Evolutionary conservation across 2,888 invertebrate species (phyloP), one percentile per base, ranked within the genome.

Genomic region (Drosophila neotestacea): DNA sequence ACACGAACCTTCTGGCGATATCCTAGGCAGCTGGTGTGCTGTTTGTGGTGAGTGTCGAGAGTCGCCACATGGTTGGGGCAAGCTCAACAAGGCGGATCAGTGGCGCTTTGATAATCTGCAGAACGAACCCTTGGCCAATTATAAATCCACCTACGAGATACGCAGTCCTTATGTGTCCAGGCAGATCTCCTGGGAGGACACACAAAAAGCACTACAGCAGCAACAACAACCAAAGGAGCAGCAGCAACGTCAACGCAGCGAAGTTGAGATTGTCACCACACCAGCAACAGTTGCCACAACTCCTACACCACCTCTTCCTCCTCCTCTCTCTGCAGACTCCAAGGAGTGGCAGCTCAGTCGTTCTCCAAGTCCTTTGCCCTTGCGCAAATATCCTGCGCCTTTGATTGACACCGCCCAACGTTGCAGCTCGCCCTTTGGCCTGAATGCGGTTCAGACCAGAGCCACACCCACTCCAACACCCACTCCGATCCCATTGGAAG

Each of bases 161-260:
- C 86, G 81, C 32, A 90, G 90, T 79, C 91, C 91, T 0, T 90
- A 90, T 60, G 64, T 91, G 47, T 90, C 90, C 10, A 79, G 87
- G 1, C 91, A 91, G 68, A 90, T 91, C 60, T 85, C 88, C 55
- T 91, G 90, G 91, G 87, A 90, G 67, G 88, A 91, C 2, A 69
- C 77, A 13, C 89, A 76, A 39, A 64, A 51, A 5, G 67, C 58
- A 6, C 66, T 70, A 56, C 73, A 38, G 5, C 30, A 42, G 1
- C 28, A 44, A 2, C 28, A 60, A 4, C 52, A 32, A 6, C 28
- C 69, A 0, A 62, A 56, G 44, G 61, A 76, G 6, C 72, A 63
- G 6, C 10, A 76, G 50, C 71, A 78, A 6, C 75, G 88, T 1
- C 83, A 84, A 34, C 74, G 88, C 11, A 84, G 83, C 28, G 82